These are phyloP conservation scores for Siniperca scherzeri DNA, from an alignment of 2,797 vertebrate species.

Conservation along the genomic window DNA sequence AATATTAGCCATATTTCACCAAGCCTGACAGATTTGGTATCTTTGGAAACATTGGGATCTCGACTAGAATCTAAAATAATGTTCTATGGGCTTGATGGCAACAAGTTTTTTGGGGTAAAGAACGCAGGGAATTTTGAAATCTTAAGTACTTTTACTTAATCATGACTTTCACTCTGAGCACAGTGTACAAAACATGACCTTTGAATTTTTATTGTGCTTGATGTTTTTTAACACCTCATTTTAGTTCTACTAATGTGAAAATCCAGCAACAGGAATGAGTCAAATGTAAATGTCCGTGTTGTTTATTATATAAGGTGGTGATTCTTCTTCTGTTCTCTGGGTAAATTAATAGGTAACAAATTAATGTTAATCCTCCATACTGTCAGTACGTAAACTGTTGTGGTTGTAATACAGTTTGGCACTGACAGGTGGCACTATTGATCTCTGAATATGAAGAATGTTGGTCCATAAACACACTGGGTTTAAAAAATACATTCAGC, in stretches of 20 bases:
- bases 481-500: not conserved
- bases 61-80: no score
- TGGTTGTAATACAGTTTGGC: constrained; percentile 33
- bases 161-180: not conserved
- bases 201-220: not conserved
- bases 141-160: no score
- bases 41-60: not conserved
- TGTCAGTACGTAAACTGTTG: constrained; percentile 24
- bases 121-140: no score
- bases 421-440: constrained; percentile 71
- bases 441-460: constrained; percentile 41
- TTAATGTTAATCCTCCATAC: not conserved
- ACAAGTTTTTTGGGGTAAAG: no score
- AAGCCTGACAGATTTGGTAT: not conserved
- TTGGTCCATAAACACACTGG: constrained; percentile 1
- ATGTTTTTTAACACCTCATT: not conserved
- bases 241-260: not conserved
- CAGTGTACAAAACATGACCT: not conserved
- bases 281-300: not conserved
- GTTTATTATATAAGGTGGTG: not conserved
- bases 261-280: not conserved
- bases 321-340: constrained; percentile 7
- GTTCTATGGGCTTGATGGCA: no score
- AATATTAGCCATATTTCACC: not conserved
- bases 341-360: not conserved